phyloP scores from a whole-genome alignment of 1,140 invertebrate species.

The Panagrolaimus sp. region DNA sequence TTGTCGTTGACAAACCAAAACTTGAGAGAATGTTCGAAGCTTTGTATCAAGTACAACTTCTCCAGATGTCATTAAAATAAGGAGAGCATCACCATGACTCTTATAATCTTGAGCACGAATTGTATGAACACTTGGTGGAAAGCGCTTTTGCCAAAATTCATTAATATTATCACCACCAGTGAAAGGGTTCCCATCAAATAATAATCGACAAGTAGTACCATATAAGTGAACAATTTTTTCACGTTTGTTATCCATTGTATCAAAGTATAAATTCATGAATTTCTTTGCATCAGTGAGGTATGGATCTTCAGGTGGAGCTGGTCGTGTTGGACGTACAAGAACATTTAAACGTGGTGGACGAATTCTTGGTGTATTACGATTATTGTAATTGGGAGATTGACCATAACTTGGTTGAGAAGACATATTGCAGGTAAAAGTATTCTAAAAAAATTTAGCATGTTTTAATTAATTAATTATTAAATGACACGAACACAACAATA shows the following conservation, averaged over 20 bases:
- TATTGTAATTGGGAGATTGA: background rate
- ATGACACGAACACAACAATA: background rate
- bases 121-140: background rate
- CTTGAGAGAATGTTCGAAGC: background rate
- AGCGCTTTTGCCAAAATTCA: background rate
- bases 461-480: background rate
- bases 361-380: background rate
- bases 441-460: background rate
- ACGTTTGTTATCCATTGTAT: background rate
- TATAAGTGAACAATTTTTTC: constrained; percentile 2
- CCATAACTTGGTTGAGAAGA: too few relatives aligned
- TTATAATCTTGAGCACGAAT: background rate
- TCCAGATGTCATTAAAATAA: background rate
- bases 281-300: background rate
- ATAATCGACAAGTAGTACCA: background rate
- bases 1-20: background rate
- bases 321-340: too few relatives aligned
- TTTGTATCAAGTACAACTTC: background rate
- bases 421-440: too few relatives aligned
- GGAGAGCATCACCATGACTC: background rate
- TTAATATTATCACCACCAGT: background rate
- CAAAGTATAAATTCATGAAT: background rate
- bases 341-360: background rate
- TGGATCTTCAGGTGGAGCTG: background rate
- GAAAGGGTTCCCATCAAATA: background rate